Conservation (phyloP, 1,140 invertebrate species). For the Aphis craccivora region DNA sequence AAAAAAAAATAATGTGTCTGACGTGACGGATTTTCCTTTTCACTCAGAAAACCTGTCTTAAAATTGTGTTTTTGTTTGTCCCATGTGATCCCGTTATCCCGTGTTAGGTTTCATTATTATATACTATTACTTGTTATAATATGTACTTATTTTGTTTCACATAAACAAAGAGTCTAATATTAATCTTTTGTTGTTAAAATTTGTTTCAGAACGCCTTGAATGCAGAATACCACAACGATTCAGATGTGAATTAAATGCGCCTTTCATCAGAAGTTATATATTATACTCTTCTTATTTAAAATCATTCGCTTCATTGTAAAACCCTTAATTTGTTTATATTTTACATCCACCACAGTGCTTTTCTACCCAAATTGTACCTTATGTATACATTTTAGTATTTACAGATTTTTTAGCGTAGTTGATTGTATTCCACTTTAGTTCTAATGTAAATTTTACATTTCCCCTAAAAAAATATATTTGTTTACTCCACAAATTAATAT, state of each 20-base stretch:
- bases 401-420: background rate
- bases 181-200: background rate
- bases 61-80: background rate
- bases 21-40: background rate
- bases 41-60: background rate
- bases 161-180: background rate
- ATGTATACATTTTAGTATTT: background rate
- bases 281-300: conserved; percentile 20
- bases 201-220: conserved; percentile 52
- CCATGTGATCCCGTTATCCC: background rate
- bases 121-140: conserved; percentile 19
- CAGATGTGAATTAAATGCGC: conserved; percentile 39
- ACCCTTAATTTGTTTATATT: background rate
- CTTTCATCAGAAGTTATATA: background rate
- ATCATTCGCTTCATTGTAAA: conserved; percentile 21
- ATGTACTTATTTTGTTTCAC: background rate
- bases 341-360: background rate
- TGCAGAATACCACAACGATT: conserved; percentile 43
- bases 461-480: background rate
- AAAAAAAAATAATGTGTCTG: background rate
- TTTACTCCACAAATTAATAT: background rate
- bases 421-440: background rate
- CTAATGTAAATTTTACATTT: conserved; percentile 12
- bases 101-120: background rate
- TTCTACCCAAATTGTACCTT: background rate